phyloP scores from a whole-genome alignment of 2,888 invertebrate species.

The Gasteruption jaculator region DNA sequence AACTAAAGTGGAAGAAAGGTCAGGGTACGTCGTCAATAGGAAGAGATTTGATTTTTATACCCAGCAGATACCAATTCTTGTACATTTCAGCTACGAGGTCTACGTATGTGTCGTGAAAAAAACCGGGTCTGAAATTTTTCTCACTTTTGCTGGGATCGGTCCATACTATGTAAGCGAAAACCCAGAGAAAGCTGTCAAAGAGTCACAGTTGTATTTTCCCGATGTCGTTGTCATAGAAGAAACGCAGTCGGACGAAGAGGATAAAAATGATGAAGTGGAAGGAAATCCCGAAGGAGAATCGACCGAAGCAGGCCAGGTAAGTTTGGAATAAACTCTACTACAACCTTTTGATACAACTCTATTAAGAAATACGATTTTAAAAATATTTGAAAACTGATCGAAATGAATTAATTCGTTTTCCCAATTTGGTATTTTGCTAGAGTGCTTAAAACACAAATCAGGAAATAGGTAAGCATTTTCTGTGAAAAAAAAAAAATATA shows the following conservation, averaged over 20 bases:
- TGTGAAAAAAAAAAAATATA: no score
- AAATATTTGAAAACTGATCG: no score
- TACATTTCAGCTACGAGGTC: conserved; percentile 38
- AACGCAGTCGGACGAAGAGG: conserved; percentile 43
- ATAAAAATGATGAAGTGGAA: conserved; percentile 33
- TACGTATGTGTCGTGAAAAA: conserved; percentile 45
- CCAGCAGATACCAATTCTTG: conserved; percentile 1
- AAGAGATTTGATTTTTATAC: not conserved
- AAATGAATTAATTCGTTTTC: no score
- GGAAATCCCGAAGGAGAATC: conserved; percentile 27
- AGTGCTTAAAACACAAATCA: no score
- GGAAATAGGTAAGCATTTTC: no score
- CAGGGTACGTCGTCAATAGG: conserved; percentile 30
- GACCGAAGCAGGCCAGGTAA: not conserved
- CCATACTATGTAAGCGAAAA: conserved; percentile 48
- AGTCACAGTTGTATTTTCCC: conserved; percentile 43
- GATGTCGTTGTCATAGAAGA: conserved; percentile 33
- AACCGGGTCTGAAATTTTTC: conserved; percentile 42
- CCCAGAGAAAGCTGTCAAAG: conserved; percentile 43
- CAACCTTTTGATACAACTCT: no score
- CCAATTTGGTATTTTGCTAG: no score
- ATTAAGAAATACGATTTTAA: no score
- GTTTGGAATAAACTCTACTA: conserved; percentile 1
- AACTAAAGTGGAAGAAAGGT: conserved; percentile 31
- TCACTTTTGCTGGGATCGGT: conserved; percentile 48